Evolutionary conservation across 2,888 invertebrate species (phyloP).

Genomic region (Cerceris rybyensis): DNA sequence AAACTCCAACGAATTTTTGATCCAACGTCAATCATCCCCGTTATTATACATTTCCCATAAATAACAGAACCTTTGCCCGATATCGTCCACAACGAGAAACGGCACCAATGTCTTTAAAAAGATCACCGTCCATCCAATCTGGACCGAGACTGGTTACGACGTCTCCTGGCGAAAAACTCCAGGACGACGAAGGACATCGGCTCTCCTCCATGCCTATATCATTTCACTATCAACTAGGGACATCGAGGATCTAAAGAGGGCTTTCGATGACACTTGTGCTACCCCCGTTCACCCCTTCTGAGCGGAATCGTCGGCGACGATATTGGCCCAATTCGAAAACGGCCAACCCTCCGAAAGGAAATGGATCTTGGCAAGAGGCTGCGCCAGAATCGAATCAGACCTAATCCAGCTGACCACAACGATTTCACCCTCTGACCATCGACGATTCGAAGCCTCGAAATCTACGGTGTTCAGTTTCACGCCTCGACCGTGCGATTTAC

Average conservation of each 20-base stretch:
- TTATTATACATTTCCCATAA: too few species aligned
- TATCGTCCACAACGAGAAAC: too few species aligned
- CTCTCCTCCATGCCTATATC: constrained; percentile 43
- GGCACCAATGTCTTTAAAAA: too few species aligned
- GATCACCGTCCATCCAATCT: neutral
- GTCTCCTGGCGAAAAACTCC: constrained; percentile 16
- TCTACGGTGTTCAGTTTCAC: constrained; percentile 52
- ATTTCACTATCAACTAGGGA: constrained; percentile 58
- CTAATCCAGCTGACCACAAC: constrained; percentile 68
- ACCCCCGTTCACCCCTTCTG: constrained; percentile 28
- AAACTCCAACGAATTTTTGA: too few species aligned
- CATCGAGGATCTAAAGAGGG: constrained; percentile 56
- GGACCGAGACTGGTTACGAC: constrained; percentile 25
- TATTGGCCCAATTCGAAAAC: constrained; percentile 68
- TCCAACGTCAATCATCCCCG: too few species aligned
- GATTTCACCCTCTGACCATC: constrained; percentile 56
- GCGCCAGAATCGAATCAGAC: constrained; percentile 66
- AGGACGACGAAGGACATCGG: constrained; percentile 5
- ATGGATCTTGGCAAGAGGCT: constrained; percentile 69
- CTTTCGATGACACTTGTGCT: constrained; percentile 59
- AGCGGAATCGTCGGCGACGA: constrained; percentile 44
- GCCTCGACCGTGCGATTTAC: constrained; percentile 46
- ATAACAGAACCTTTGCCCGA: too few species aligned
- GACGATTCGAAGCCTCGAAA: constrained; percentile 38
- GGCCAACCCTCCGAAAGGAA: constrained; percentile 58